phyloP scores from a whole-genome alignment of 2,888 invertebrate species.

The Hylaea fasciaria region DNA sequence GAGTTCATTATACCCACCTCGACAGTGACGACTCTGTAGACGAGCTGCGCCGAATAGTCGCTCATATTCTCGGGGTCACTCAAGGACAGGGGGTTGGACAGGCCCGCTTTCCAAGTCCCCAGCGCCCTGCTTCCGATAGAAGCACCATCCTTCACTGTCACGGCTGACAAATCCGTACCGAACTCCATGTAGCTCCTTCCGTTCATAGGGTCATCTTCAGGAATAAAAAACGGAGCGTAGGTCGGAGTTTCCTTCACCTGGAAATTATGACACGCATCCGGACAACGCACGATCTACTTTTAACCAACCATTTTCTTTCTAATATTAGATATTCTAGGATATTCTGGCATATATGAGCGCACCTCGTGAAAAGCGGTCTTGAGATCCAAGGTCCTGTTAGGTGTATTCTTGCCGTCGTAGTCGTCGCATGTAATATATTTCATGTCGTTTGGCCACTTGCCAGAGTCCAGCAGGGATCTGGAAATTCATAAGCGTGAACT shows the following conservation, averaged over 20 bases:
- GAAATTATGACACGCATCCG: conserved; percentile 30
- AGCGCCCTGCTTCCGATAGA: conserved; percentile 88
- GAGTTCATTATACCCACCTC: conserved; percentile 87
- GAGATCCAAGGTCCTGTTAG: conserved; percentile 89
- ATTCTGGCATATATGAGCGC: conserved; percentile 51
- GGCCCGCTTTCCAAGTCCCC: conserved; percentile 92
- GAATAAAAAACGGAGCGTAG: conserved; percentile 88
- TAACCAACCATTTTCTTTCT: conserved; percentile 14
- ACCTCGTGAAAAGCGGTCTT: conserved; percentile 88
- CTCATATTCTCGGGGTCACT: conserved; percentile 87
- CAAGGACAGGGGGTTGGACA: conserved; percentile 87
- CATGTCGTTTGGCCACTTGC: conserved; percentile 90
- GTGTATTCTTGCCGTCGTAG: conserved; percentile 90
- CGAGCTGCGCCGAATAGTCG: conserved; percentile 91
- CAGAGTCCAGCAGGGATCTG: conserved; percentile 89
- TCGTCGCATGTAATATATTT: conserved; percentile 91
- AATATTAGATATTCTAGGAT: conserved; percentile 15
- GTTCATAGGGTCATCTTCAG: conserved; percentile 86
- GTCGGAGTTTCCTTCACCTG: conserved; percentile 87
- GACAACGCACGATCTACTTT: conserved; percentile 28
- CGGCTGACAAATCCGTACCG: conserved; percentile 88
- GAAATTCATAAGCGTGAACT: conserved; percentile 74
- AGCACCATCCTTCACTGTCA: conserved; percentile 89
- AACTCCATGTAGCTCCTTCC: conserved; percentile 91
- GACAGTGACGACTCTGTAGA: conserved; percentile 94